A percentile compares a stretch with the other conserved stretches of the same genome.
phyloP scores from a whole-genome alignment of 1,140 invertebrate species.

The Drosophila ficusphila region DNA sequence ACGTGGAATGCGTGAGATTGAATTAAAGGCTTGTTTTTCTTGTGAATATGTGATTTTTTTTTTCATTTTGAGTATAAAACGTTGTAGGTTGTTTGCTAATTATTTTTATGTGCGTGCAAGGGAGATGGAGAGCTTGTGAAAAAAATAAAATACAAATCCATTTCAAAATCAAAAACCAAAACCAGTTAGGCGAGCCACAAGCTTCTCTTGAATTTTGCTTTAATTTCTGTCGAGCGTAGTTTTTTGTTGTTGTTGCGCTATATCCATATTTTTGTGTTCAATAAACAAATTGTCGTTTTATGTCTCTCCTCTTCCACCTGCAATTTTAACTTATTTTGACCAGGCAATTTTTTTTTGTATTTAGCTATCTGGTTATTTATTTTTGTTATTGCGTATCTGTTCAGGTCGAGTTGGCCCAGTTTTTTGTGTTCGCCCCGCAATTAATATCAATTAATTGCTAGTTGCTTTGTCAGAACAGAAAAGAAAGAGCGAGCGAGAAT shows the following conservation, averaged over 20 bases:
- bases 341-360: constrained; percentile 31
- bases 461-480: constrained; percentile 42
- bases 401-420: constrained; percentile 68
- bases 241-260: constrained; percentile 9
- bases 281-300: constrained; percentile 68
- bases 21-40: constrained; percentile 10
- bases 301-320: constrained; percentile 29
- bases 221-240: constrained; percentile 34
- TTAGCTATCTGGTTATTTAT: constrained; percentile 16
- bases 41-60: constrained; percentile 7
- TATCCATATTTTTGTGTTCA: constrained; percentile 42
- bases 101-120: constrained; percentile 35
- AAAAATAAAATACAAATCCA: constrained; percentile 45
- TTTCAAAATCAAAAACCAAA: constrained; percentile 40
- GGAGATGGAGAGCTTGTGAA: constrained; percentile 1
- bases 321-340: constrained; percentile 47
- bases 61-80: constrained; percentile 4
- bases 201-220: constrained; percentile 48
- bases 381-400: constrained; percentile 29
- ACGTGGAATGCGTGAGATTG: constrained; percentile 48
- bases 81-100: constrained; percentile 42
- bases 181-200: constrained; percentile 65
- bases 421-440: constrained; percentile 47
- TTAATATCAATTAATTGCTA: constrained; percentile 73
- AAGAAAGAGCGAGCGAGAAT: constrained; percentile 14